Evolutionary conservation across 2,888 invertebrate genomes (phyloP).

Genomic region (Drosophila prolongata): DNA sequence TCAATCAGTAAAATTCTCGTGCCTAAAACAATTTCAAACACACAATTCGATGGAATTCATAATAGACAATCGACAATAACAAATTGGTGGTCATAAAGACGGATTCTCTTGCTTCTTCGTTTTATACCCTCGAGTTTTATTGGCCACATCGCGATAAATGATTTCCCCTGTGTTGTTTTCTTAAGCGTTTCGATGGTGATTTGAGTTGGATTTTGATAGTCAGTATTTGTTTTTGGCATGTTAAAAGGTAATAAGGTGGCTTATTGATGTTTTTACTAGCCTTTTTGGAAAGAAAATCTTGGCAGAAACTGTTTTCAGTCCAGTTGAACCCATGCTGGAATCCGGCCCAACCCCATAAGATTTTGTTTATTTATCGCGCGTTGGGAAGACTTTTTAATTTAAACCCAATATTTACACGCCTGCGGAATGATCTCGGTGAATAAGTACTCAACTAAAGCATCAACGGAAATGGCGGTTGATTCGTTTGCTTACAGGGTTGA

Average conservation of each 20-base stretch:
- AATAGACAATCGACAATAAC: slow-evolving; percentile 53
- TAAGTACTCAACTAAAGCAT: slow-evolving; percentile 23
- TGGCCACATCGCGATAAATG: slow-evolving; percentile 60
- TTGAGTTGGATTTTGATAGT: slow-evolving; percentile 55
- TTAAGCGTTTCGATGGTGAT: slow-evolving; percentile 67
- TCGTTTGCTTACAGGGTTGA: background rate
- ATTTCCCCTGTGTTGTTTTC: slow-evolving; percentile 67
- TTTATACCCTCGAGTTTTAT: slow-evolving; percentile 50
- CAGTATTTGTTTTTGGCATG: slow-evolving; percentile 77
- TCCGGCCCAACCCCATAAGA: slow-evolving; percentile 29
- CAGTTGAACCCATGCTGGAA: slow-evolving; percentile 12
- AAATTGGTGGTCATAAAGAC: slow-evolving; percentile 42
- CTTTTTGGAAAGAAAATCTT: slow-evolving; percentile 45
- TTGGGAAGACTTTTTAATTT: slow-evolving; percentile 23
- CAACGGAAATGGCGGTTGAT: slow-evolving; percentile 56
- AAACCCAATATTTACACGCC: slow-evolving; percentile 48
- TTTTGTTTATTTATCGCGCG: slow-evolving; percentile 53
- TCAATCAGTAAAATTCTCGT: slow-evolving; percentile 58
- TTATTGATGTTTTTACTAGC: slow-evolving; percentile 63
- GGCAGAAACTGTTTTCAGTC: slow-evolving; percentile 65
- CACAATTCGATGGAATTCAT: slow-evolving; percentile 58
- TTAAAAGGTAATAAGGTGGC: slow-evolving; percentile 71
- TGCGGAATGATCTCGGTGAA: slow-evolving; percentile 21
- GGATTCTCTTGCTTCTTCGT: slow-evolving; percentile 35
- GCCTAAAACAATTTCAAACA: slow-evolving; percentile 62